Evolutionary conservation across 2,797 vertebrate genomes (phyloP).

Genomic region (Spondyliosoma cantharus): DNA sequence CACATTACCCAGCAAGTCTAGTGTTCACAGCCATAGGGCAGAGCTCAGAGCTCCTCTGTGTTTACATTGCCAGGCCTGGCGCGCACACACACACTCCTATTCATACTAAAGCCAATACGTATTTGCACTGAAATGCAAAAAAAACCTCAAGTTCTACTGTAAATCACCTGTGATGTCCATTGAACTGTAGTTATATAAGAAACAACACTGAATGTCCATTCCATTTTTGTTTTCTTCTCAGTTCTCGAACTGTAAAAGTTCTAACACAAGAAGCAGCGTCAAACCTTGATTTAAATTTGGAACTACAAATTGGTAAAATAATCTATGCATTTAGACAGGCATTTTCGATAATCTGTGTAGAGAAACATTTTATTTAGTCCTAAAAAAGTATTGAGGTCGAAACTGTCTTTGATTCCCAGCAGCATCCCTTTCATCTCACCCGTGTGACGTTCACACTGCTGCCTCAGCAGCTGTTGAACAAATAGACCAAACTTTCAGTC

Average conservation of each 20-base stretch:
- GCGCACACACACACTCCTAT: conserved; percentile 31
- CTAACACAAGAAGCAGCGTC: background rate
- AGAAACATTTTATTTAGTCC: background rate
- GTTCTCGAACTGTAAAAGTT: background rate
- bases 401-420: background rate
- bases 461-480: conserved; percentile 54
- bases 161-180: conserved; percentile 10
- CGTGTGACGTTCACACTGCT: conserved; percentile 34
- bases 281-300: background rate
- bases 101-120: conserved; percentile 20
- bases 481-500: conserved; percentile 31
- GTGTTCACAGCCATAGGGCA: conserved; percentile 77
- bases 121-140: conserved; percentile 23
- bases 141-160: conserved; percentile 17
- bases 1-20: conserved; percentile 78
- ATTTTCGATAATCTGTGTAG: background rate
- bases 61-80: conserved; percentile 68
- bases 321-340: background rate
- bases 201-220: background rate
- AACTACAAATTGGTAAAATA: background rate
- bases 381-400: background rate
- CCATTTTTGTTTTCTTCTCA: too few relatives aligned
- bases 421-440: conserved; percentile 27
- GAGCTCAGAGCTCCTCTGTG: conserved; percentile 67
- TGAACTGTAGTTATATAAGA: background rate